Percentiles rank a stretch among this genome's conserved stretches.
Evolutionary conservation across 2,797 vertebrate genomes (phyloP).

Genomic region (Tympanoctomys barrerae): DNA sequence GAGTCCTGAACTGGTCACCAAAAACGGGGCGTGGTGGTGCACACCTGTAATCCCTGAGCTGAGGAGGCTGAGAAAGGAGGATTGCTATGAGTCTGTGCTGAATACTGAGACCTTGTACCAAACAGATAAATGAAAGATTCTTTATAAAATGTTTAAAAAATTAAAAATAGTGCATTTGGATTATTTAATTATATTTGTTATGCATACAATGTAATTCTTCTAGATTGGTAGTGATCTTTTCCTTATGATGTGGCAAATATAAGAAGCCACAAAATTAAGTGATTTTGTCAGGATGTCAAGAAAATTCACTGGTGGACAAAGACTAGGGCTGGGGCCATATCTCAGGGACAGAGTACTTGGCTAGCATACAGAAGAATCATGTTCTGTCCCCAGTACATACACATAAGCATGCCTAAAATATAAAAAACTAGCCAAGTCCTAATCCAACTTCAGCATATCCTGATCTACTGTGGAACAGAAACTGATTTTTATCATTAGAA

Average conservation of each 20-base stretch:
- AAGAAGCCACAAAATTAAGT: not conserved
- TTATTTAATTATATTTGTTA: not conserved
- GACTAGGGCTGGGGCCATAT: not conserved
- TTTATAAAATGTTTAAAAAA: too few species aligned
- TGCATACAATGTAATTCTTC: not conserved
- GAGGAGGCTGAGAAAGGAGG: too few species aligned
- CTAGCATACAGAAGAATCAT: not conserved
- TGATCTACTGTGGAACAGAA: not conserved
- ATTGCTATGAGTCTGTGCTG: too few species aligned
- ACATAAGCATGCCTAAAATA: not conserved
- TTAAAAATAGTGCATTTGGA: not conserved
- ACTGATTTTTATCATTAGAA: not conserved
- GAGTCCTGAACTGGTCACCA: too few species aligned
- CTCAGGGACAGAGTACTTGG: not conserved
- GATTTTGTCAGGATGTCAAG: not conserved
- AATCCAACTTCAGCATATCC: not conserved
- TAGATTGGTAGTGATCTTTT: not conserved
- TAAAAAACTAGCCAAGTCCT: not conserved
- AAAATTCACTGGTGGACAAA: not conserved
- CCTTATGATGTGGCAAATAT: not conserved
- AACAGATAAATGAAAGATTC: too few species aligned
- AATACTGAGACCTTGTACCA: too few species aligned
- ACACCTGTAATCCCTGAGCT: too few species aligned
- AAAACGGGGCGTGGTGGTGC: too few species aligned
- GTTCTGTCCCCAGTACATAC: not conserved